Evolutionary conservation across 2,113 vertebrate species (phyloP).

Genomic region (Dendropsophus ebraccatus): DNA sequence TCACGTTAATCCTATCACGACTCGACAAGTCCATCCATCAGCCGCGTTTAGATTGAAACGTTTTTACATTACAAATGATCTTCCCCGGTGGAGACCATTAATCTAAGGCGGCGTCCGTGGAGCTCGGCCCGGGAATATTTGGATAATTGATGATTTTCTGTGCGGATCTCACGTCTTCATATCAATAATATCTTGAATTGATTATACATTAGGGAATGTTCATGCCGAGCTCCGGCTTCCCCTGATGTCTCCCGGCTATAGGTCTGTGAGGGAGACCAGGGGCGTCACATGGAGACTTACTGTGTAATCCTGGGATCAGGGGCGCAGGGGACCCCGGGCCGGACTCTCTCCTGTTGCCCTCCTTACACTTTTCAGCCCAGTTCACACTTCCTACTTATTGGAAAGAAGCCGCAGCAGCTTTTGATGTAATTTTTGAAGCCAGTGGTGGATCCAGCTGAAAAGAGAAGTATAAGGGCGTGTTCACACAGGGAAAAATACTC

Average conservation of each 20-base stretch:
- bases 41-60: slow-evolving; percentile 22
- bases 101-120: slow-evolving; percentile 1
- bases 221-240: neutral
- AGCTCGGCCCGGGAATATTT: slow-evolving; percentile 8
- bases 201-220: slow-evolving; percentile 43
- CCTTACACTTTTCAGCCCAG: too few relatives aligned
- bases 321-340: too few relatives aligned
- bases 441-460: too few relatives aligned
- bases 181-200: slow-evolving; percentile 46
- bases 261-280: neutral
- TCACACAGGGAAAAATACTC: too few relatives aligned
- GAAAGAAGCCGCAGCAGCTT: too few relatives aligned
- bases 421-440: too few relatives aligned
- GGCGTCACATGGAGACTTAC: neutral
- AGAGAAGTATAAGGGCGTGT: too few relatives aligned
- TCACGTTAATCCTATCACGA: neutral
- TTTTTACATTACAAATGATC: slow-evolving; percentile 28
- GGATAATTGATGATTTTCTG: slow-evolving; percentile 45
- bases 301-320: neutral
- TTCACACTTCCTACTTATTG: too few relatives aligned
- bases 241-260: neutral
- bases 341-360: too few relatives aligned
- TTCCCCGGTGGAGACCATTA: slow-evolving; percentile 24
- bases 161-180: neutral
- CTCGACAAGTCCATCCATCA: slow-evolving; percentile 42